Base-by-base conservation (phyloP, 2,797 vertebrate species). In the Sebastes elongatus region DNA sequence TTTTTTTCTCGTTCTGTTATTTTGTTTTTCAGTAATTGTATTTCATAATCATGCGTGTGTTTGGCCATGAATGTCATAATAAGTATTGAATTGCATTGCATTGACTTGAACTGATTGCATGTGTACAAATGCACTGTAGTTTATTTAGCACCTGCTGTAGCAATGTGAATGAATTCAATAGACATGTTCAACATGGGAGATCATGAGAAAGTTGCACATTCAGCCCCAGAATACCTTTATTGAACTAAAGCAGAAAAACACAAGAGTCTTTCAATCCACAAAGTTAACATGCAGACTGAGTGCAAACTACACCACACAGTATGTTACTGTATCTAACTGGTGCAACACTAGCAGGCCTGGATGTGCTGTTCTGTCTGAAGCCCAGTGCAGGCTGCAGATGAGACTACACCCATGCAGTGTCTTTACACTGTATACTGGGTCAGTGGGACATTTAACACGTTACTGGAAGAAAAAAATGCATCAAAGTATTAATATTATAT, bases 321-420 rank as follows among this genome's bases (percentile, higher is more conserved):
- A 18, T 20, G 1, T 23, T 3, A 22, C 27, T 67, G 61, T 20
- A 13, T n/a, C 42, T 7, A 56, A 32, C n/a, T 53, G 28, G 76
- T 56, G 23, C 65, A 81, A 11, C 59, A 28, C 38, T 5, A 56
- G 42, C 33, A 49, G 33, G 30, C 33, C 76, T 65, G n/a, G 46
- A 28, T 62, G 56, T 49, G 66, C 32, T 38, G 62, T 14, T 57
- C 55, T 66, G 66, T 20, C 67, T 70, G 68, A 60, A 66, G 64
- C 18, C n/a, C 35, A 64, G 1, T 64, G 32, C 28, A 42, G 73
- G 42, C 73, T 81, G 78, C 80, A 81, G 76, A 66, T 28, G 27
- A 78, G 71, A 66, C 81, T 81, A 76, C 79, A 82, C 84, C 83
- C 74, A 49, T 82, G 80, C 88, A 66, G 85, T 42, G 55, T 74